Percentiles rank a stretch among this genome's conserved stretches.
Evolutionary conservation across 2,113 vertebrate species (phyloP).

Genomic region (Labrus mixtus): DNA sequence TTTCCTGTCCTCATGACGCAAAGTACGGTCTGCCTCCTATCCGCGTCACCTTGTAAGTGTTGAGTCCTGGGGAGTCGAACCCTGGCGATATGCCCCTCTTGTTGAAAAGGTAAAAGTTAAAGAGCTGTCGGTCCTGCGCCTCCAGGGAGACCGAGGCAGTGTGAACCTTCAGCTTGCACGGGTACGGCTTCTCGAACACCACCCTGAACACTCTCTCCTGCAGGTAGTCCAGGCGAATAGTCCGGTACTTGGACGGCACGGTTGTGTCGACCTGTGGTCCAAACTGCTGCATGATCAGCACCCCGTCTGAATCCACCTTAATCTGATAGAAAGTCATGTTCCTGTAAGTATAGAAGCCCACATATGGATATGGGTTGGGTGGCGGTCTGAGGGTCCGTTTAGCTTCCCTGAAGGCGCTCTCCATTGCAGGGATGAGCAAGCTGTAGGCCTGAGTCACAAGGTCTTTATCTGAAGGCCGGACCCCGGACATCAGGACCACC

Average conservation of each 20-base stretch:
- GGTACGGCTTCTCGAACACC: slow-evolving; percentile 90
- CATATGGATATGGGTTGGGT: slow-evolving; percentile 85
- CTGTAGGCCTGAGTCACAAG: slow-evolving; percentile 83
- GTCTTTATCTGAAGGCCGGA: slow-evolving; percentile 85
- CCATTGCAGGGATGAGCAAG: slow-evolving; percentile 88
- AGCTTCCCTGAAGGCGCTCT: slow-evolving; percentile 86
- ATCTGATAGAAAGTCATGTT: slow-evolving; percentile 94
- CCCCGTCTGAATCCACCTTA: slow-evolving; percentile 82
- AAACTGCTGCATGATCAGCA: slow-evolving; percentile 92
- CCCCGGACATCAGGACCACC: slow-evolving; percentile 90
- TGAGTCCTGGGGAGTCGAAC: slow-evolving; percentile 92
- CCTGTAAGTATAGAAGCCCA: slow-evolving; percentile 91
- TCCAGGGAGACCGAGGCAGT: slow-evolving; percentile 90
- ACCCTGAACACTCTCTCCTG: slow-evolving; percentile 90
- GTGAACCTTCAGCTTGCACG: slow-evolving; percentile 87
- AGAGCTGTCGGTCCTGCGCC: slow-evolving; percentile 91
- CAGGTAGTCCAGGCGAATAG: slow-evolving; percentile 88
- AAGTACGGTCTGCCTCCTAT: slow-evolving; percentile 85
- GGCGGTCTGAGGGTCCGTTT: slow-evolving; percentile 80
- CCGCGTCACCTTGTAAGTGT: slow-evolving; percentile 89
- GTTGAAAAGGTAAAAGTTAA: slow-evolving; percentile 88
- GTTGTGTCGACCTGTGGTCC: slow-evolving; percentile 89
- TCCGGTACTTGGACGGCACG: slow-evolving; percentile 87
- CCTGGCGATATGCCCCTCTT: slow-evolving; percentile 87
- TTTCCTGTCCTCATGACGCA: slow-evolving; percentile 47